phyloP scores from a whole-genome alignment of 2,113 vertebrate species.

The Junco hyemalis region DNA sequence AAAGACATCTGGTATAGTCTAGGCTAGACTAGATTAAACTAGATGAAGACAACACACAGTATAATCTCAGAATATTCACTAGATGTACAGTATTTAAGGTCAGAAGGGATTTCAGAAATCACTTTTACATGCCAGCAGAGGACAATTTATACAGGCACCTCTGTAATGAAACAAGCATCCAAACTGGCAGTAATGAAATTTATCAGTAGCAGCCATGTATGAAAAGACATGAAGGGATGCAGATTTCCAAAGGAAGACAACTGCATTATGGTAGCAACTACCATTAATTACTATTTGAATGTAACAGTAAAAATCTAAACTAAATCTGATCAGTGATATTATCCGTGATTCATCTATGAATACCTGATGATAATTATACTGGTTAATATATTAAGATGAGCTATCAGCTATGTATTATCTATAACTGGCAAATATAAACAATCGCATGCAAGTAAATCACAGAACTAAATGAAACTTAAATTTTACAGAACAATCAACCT shows the following conservation, averaged over 20 bases:
- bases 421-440: background rate
- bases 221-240: background rate
- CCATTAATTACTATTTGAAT: background rate
- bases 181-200: background rate
- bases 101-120: background rate
- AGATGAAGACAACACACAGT: background rate
- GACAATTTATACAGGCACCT: background rate
- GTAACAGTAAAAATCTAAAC: background rate
- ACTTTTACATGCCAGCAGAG: background rate
- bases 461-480: background rate
- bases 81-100: background rate
- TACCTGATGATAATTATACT: background rate
- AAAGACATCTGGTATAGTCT: background rate
- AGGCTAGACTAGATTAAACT: background rate
- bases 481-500: background rate
- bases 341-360: background rate
- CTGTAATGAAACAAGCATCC: background rate
- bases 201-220: background rate
- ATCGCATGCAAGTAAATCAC: background rate
- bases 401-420: background rate
- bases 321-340: background rate
- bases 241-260: background rate
- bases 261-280: accelerated
- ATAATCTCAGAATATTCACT: background rate
- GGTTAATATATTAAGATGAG: background rate